Conservation (phyloP, 64 coral and sea anemone species). For the Porites lutea region DNA sequence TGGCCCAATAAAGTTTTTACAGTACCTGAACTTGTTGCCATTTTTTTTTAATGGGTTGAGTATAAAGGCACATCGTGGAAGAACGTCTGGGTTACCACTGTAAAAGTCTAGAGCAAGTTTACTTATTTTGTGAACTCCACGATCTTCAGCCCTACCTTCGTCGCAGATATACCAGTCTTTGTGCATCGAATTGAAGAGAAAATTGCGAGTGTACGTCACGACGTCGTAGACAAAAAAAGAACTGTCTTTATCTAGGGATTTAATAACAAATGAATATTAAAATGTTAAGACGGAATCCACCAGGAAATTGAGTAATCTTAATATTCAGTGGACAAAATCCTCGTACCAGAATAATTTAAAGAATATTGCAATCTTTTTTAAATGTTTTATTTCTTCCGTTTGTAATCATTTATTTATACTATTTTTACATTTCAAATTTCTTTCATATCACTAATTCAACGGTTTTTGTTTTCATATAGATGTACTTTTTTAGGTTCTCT, state of each 20-base stretch:
- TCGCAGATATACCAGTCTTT: slow-evolving; percentile 87
- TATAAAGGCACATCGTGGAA: slow-evolving; percentile 21
- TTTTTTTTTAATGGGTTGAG: background rate
- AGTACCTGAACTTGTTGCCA: background rate
- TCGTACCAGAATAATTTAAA: too few species aligned
- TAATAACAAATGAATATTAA: background rate
- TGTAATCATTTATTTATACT: too few species aligned
- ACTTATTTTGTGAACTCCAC: background rate
- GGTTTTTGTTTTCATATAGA: too few species aligned
- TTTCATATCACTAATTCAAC: too few species aligned
- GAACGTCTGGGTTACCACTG: slow-evolving; percentile 24
- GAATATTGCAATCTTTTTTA: too few species aligned
- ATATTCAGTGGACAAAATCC: too few species aligned
- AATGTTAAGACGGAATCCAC: background rate
- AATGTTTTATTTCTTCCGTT: too few species aligned
- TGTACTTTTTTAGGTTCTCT: too few species aligned
- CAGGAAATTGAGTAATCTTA: too few species aligned
- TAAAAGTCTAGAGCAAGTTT: slow-evolving; percentile 1
- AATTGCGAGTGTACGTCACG: background rate
- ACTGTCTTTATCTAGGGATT: slow-evolving; percentile 28
- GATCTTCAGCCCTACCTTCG: background rate
- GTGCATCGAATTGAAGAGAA: slow-evolving; percentile 49
- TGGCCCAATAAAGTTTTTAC: slow-evolving; percentile 1
- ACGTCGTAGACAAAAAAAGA: slow-evolving; percentile 28
- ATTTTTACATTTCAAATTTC: too few species aligned